These are phyloP conservation scores for Eidolon dupreanum DNA, from an alignment of 2,797 vertebrate genomes.

Conservation along the genomic window DNA sequence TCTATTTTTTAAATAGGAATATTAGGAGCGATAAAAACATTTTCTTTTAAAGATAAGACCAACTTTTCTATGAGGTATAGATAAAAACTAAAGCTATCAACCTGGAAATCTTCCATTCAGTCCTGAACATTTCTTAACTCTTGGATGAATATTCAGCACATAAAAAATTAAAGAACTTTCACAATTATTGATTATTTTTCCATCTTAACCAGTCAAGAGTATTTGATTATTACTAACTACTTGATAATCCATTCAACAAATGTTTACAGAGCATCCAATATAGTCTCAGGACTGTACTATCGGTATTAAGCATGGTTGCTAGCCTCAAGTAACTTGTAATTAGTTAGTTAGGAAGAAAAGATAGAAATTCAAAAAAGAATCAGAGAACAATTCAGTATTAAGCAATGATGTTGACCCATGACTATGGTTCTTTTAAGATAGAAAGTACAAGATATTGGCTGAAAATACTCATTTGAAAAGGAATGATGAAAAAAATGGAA, in stretches of 20 bases:
- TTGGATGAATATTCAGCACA: not conserved
- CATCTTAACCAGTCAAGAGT: not conserved
- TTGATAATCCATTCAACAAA: constrained; percentile 9
- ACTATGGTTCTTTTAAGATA: not conserved
- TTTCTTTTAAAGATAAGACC: constrained; percentile 14
- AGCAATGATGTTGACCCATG: not conserved
- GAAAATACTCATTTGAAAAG: not conserved
- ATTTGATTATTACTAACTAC: not conserved
- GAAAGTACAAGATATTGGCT: not conserved
- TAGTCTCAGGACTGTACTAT: not conserved
- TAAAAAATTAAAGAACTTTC: not conserved
- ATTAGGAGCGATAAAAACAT: not conserved
- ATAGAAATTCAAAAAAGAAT: not conserved
- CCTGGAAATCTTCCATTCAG: not conserved
- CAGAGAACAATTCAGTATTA: not conserved
- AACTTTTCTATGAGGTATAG: not conserved
- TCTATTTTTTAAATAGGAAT: not conserved
- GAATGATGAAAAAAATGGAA: not conserved
- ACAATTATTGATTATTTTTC: not conserved
- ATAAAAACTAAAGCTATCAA: constrained; percentile 29
- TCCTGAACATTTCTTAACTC: not conserved
- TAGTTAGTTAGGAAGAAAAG: not conserved
- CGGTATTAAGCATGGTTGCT: not conserved
- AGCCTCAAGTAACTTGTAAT: not conserved
- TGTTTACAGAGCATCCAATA: not conserved